phyloP scores from a whole-genome alignment of 2,888 invertebrate genomes.

The Drosophila rellima region DNA sequence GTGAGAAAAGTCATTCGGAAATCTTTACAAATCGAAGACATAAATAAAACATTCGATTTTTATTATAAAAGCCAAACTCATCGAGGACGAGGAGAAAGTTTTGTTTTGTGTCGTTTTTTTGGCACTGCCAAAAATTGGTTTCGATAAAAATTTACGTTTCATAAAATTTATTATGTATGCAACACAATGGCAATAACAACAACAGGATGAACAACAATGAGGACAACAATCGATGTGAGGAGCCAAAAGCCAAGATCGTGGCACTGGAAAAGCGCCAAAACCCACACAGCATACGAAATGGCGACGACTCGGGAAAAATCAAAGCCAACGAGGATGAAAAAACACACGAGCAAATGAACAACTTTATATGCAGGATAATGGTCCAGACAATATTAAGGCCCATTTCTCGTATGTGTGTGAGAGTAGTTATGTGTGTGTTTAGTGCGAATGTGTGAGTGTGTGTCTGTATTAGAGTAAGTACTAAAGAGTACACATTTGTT shows the following conservation, averaged over 20 bases:
- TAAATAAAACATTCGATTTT: slow-evolving; percentile 75
- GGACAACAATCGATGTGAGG: slow-evolving; percentile 49
- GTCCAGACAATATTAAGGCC: slow-evolving; percentile 71
- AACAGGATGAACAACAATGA: slow-evolving; percentile 33
- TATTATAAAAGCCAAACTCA: slow-evolving; percentile 54
- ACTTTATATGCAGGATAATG: slow-evolving; percentile 80
- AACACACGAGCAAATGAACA: slow-evolving; percentile 69
- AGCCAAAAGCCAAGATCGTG: slow-evolving; percentile 34
- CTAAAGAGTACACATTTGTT: slow-evolving; percentile 42
- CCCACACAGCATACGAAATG: slow-evolving; percentile 57
- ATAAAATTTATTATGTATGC: slow-evolving; percentile 82
- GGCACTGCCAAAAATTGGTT: slow-evolving; percentile 74
- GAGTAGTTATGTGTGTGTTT: background rate
- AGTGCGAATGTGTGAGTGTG: slow-evolving; percentile 4
- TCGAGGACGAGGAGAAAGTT: slow-evolving; percentile 37
- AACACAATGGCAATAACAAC: slow-evolving; percentile 66
- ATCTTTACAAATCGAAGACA: slow-evolving; percentile 61
- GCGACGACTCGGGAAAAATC: slow-evolving; percentile 36
- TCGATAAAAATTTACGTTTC: slow-evolving; percentile 82
- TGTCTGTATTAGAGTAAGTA: slow-evolving; percentile 13
- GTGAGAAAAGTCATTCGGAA: slow-evolving; percentile 17
- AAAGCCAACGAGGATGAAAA: slow-evolving; percentile 26
- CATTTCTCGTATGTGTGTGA: slow-evolving; percentile 27
- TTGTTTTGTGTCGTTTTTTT: slow-evolving; percentile 63
- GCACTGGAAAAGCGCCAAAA: slow-evolving; percentile 38